Evolutionary conservation across 2,113 vertebrate species (phyloP), one percentile per base, ranked within the genome.

Genomic region (Xenotilapia flavipinnis): DNA sequence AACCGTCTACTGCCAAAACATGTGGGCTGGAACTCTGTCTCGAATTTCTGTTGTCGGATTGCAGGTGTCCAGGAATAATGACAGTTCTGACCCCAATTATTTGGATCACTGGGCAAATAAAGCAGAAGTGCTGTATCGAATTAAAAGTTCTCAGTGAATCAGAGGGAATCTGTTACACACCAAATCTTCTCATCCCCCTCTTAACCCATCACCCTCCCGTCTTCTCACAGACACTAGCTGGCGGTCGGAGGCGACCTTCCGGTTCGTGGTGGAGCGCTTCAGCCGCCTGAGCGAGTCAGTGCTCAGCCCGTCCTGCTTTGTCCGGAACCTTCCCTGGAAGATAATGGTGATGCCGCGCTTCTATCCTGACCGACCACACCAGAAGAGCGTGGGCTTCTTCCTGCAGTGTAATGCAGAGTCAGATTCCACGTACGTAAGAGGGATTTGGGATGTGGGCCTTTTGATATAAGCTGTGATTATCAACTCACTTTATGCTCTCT

Each of bases 271-370:
- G 0, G 99, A 99, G 90, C 98, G 98, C 90, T 99, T 99, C 96
- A 99, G 98, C 93, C 97, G 98, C 89, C 95, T 99, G 92, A 99
- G 97, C 5, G 99, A 99, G 95, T 99, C 98, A 10, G 98, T 99
- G 87, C 98, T 99, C 93, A 99, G 99, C 93, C 98, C 98, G 31
- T 98, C 99, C 51, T 99, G 98, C 96, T 99, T 99, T 79, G 98
- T 99, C 28, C 97, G 98, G 82, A 99, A 99, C 93, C 97, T 99
- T 83, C 98, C 99, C 1, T 99, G 98, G 98, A 99, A 99, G 97
- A 99, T 99, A 89, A 99, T 99, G 98, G 99, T 99, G 91, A 99
- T 99, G 98, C 99, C 99, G 1, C 97, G 98, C 26, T 98, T 99
- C 94, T 99, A 99, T 91, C 98, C 98, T 0, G 99, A 99, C 96